phyloP scores from a whole-genome alignment of 2,888 invertebrate genomes.

The Sarcophaga caerulescens region DNA sequence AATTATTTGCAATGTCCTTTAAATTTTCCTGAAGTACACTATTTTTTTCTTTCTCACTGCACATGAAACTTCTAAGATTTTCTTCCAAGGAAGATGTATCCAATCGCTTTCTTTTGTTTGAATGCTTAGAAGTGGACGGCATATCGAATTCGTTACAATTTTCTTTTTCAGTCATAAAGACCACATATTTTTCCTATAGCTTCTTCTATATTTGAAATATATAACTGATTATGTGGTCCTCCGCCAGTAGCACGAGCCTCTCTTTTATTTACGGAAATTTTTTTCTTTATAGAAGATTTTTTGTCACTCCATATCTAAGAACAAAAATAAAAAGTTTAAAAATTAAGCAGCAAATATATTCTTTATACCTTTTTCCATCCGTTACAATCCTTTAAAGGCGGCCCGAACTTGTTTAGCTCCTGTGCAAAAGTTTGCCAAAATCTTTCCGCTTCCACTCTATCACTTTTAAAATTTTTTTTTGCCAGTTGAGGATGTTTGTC shows the following conservation, averaged over 20 bases:
- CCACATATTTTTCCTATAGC: background rate
- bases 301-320: background rate
- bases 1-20: background rate
- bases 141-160: background rate
- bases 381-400: background rate
- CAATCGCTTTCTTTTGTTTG: background rate
- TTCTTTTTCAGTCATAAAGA: background rate
- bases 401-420: background rate
- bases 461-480: background rate
- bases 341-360: background rate
- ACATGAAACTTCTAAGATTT: background rate
- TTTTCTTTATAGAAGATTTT: background rate
- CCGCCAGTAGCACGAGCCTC: background rate
- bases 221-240: slow-evolving; percentile 2
- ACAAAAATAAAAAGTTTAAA: background rate
- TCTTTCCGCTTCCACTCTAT: too few relatives aligned
- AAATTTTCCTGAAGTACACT: background rate
- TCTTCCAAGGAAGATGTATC: background rate
- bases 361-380: background rate
- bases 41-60: background rate
- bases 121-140: background rate
- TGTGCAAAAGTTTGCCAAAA: too few relatives aligned
- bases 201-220: background rate
- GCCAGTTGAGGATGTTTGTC: background rate
- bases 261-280: background rate